Evolutionary conservation across 2,113 vertebrate species (phyloP), one percentile per base, ranked within the genome.

Genomic region (Xyliphius kryptos): DNA sequence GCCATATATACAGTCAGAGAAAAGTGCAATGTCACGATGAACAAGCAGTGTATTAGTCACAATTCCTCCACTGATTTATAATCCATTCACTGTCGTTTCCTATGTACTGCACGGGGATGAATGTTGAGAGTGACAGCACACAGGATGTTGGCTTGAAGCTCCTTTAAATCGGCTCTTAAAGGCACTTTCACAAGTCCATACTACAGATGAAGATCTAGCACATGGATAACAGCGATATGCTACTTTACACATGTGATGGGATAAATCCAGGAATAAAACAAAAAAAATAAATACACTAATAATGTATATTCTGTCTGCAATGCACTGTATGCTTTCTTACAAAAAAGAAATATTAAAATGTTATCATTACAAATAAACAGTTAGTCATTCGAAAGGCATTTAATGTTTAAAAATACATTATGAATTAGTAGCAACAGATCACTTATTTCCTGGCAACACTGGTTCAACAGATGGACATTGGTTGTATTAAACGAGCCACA

Each of bases 111-210:
- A 61, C 63, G 65, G 80, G 80, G 80, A 78, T 74, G 81, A 75
- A 65, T 77, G 79, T 81, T 76, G 76, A 89, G 84, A 79, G 81
- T 74, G 68, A 89, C 81, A 77, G 79, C 82, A 88, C 81, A 86
- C 81, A n/a, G n/a, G n/a, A n/a, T n/a, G n/a, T n/a, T 59, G 61
- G 64, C 32, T 68, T 89, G 83, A 85, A 88, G 86, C 85, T 92
- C 87, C 85, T 91, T 89, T 91, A 92, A 90, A 88, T 87, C 66
- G 69, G 57, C 80, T 88, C 84, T 89, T 87, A 92, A 98, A 98
- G 96, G 96, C 96, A 98, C 96, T 97, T 98, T 90, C 91, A 93
- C 89, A 82, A 92, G 89, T 93, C 92, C 92, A 91, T 90, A 88
- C 90, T 87, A 91, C 89, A 83, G 88, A 93, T 92, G 89, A 91